Evolutionary conservation across 1,140 invertebrate species (phyloP).

Genomic region (Lucilia sericata): DNA sequence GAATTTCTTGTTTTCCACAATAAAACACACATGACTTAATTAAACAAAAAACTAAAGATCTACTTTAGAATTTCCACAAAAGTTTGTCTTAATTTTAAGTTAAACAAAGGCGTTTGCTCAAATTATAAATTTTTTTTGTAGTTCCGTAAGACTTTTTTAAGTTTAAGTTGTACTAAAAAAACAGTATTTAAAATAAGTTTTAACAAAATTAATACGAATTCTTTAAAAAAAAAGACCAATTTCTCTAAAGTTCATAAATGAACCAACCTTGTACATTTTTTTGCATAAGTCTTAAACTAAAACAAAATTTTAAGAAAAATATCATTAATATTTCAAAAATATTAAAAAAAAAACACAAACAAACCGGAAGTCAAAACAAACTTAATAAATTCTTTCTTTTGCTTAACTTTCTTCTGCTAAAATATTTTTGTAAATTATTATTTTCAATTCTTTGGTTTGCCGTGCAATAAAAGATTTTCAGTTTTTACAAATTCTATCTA

Average conservation of each 20-base stretch:
- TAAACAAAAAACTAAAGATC: background rate
- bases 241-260: background rate
- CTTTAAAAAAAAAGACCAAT: constrained; percentile 12
- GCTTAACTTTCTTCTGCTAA: background rate
- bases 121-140: background rate
- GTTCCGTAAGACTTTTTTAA: constrained; percentile 12
- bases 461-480: background rate
- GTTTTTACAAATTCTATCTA: background rate
- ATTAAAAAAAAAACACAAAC: constrained; percentile 24
- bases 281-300: background rate
- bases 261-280: constrained; percentile 8
- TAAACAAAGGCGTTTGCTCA: background rate
- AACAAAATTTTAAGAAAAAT: constrained; percentile 33
- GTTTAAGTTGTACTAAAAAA: constrained; percentile 39
- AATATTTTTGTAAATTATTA: background rate
- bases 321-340: constrained; percentile 39
- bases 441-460: background rate
- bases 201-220: background rate
- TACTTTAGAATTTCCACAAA: background rate
- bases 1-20: background rate
- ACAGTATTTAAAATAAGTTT: constrained; percentile 45
- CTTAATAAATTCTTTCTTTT: background rate
- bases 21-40: constrained; percentile 14
- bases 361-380: background rate
- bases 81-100: constrained; percentile 22